These are phyloP conservation scores for Odontophorus gujanensis DNA, from an alignment of 2,113 vertebrate species.

Conservation along the genomic window DNA sequence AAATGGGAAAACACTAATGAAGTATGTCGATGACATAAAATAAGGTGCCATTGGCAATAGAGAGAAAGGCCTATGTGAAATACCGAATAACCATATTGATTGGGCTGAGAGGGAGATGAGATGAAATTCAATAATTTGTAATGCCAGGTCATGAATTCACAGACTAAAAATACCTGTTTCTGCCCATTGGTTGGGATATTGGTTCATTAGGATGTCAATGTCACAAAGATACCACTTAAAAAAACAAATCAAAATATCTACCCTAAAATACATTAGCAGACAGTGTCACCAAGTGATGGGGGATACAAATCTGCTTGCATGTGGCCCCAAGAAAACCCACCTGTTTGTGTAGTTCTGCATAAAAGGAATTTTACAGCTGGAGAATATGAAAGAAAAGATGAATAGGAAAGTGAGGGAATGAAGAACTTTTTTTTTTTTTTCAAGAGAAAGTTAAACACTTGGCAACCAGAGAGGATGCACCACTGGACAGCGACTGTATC, in stretches of 20 bases:
- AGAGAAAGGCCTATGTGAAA: neutral
- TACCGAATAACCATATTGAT: neutral
- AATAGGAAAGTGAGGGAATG: neutral
- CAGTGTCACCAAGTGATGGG: neutral
- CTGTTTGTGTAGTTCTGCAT: neutral
- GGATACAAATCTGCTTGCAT: neutral
- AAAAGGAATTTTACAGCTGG: neutral
- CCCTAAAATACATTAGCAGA: neutral
- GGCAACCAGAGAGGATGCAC: accelerated
- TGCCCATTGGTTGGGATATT: neutral
- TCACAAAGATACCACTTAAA: neutral
- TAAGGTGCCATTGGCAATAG: neutral
- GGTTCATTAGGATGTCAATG: neutral
- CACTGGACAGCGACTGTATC: neutral
- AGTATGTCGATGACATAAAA: neutral
- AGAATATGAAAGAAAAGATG: neutral
- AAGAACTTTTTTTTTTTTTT: neutral
- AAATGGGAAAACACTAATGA: neutral
- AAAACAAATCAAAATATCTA: neutral
- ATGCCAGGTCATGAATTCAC: neutral
- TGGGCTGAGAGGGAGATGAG: neutral
- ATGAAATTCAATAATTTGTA: neutral
- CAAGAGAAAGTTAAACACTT: neutral
- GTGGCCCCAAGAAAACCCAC: neutral
- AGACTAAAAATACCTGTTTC: neutral